Conservation (phyloP, 2,797 vertebrate species). For the Hippocampus kuda region DNA sequence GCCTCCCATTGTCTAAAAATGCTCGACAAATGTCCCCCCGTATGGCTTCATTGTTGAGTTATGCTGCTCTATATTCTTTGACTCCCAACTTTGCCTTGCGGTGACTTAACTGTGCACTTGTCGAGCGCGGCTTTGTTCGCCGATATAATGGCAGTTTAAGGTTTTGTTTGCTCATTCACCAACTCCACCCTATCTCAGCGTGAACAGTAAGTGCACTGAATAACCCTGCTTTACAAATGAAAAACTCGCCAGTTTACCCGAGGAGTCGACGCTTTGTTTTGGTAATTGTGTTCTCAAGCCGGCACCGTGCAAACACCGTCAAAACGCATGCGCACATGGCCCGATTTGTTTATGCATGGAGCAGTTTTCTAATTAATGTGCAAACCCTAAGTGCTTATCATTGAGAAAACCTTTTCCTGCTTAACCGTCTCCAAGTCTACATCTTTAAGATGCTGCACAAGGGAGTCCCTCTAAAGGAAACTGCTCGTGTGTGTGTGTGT, state of each 20-base stretch:
- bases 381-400: conserved; percentile 51
- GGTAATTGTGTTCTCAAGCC: conserved; percentile 54
- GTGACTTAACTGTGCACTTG: conserved; percentile 39
- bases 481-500: conserved; percentile 10
- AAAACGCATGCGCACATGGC: conserved; percentile 17
- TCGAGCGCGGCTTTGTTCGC: conserved; percentile 37
- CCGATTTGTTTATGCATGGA: conserved; percentile 42
- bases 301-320: conserved; percentile 27
- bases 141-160: conserved; percentile 31
- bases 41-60: conserved; percentile 37
- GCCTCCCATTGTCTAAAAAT: conserved; percentile 36
- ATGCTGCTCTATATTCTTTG: conserved; percentile 39
- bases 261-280: conserved; percentile 52
- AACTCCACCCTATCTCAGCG: conserved; percentile 25
- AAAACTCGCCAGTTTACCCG: conserved; percentile 30
- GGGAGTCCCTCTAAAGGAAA: conserved; percentile 32
- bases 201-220: conserved; percentile 37
- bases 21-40: conserved; percentile 38
- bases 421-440: conserved; percentile 25
- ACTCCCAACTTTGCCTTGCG: conserved; percentile 60
- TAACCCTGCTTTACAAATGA: conserved; percentile 44
- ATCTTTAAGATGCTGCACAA: conserved; percentile 39
- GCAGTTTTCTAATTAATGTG: conserved; percentile 57
- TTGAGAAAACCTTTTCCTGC: conserved; percentile 31
- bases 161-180: conserved; percentile 42